Conservation (phyloP, 2,888 invertebrate species). For the Plemyria rubiginata region DNA sequence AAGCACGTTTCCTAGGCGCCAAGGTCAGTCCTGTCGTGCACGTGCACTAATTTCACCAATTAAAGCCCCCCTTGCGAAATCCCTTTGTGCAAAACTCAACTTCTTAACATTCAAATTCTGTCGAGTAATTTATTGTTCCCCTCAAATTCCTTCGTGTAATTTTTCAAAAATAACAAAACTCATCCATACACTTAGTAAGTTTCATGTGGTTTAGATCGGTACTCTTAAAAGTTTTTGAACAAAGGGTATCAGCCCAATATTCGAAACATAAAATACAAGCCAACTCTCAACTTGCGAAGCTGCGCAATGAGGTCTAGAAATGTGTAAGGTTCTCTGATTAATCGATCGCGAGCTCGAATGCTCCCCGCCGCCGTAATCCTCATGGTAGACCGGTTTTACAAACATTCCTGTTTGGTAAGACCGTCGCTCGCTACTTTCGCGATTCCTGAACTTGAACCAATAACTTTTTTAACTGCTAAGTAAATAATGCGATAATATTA, state of each 20-base stretch:
- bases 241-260: constrained; percentile 1
- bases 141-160: not conserved
- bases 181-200: not conserved
- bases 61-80: not conserved
- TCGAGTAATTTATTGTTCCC: not conserved
- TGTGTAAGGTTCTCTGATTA: constrained; percentile 29
- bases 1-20: constrained; percentile 98
- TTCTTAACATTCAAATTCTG: not conserved
- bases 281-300: constrained; percentile 14
- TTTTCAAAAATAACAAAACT: not conserved
- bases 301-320: constrained; percentile 34
- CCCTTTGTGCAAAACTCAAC: constrained; percentile 1
- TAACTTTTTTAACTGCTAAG: constrained; percentile 5
- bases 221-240: not conserved
- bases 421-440: constrained; percentile 24
- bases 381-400: constrained; percentile 29
- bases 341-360: constrained; percentile 29
- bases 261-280: constrained; percentile 3
- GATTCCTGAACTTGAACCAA: constrained; percentile 25
- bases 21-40: constrained; percentile 88
- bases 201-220: not conserved
- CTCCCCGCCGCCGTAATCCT: constrained; percentile 27
- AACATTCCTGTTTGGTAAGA: constrained; percentile 25
- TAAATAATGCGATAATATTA: not conserved
- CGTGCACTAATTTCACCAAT: constrained; percentile 17